phyloP scores from a whole-genome alignment of 2,888 invertebrate species.

The Andrena bicolor region DNA sequence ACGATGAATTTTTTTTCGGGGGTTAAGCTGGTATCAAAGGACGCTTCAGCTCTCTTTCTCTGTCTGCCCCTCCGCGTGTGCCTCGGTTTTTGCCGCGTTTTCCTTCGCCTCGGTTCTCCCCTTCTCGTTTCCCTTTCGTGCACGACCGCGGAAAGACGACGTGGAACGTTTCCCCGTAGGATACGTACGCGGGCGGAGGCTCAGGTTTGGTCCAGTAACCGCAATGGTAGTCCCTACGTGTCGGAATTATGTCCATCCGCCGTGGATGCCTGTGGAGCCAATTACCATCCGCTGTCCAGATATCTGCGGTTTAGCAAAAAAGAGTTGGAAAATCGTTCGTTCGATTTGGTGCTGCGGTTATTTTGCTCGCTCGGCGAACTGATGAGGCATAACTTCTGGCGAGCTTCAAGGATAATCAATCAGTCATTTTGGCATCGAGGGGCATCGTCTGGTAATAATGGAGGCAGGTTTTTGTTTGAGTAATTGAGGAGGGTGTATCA shows the following conservation, averaged over 20 bases:
- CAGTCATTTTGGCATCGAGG: background rate
- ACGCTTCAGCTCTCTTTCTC: conserved; percentile 26
- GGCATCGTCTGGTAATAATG: conserved; percentile 6
- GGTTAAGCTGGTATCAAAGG: conserved; percentile 63
- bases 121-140: too few species aligned
- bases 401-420: background rate
- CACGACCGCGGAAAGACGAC: too few species aligned
- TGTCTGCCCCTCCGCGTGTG: background rate
- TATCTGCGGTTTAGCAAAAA: conserved; percentile 29
- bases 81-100: background rate
- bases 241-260: conserved; percentile 31
- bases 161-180: background rate
- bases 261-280: conserved; percentile 15
- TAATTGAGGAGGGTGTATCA: too few species aligned
- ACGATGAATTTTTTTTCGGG: conserved; percentile 62
- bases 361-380: background rate
- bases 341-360: conserved; percentile 18
- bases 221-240: conserved; percentile 5
- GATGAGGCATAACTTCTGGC: conserved; percentile 27
- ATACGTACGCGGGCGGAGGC: background rate
- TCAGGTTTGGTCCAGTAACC: conserved; percentile 8
- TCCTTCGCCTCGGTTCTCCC: too few species aligned
- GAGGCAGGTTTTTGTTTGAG: background rate
- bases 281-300: conserved; percentile 19
- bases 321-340: conserved; percentile 29